Base-by-base conservation (phyloP, 1,140 invertebrate genomes). In the Gonatopus flavifemur region DNA sequence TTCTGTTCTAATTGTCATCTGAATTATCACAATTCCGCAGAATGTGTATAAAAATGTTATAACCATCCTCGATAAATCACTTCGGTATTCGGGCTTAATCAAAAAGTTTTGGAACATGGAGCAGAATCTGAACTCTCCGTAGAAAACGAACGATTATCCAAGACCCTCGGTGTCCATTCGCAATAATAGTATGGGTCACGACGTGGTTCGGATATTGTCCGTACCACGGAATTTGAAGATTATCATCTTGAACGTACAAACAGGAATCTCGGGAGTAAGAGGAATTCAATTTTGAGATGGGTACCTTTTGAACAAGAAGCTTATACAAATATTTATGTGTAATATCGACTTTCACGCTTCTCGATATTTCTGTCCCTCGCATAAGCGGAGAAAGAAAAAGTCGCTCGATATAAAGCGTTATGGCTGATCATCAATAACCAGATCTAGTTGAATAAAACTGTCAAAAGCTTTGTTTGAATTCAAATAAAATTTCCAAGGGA, bases 211-310 rank as follows among this genome's bases (percentile, higher is more conserved):
- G 52, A 58, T 66, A 64, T 66, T 64, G 56, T n/a, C 60, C 52
- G 58, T 56, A 55, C 52, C 37, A 48, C 24, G 55, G 59, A 69
- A 69, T 69, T 67, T 54, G 50, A 62, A 59, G 47, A 58, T 64
- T 45, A 61, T 52, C 60, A 42, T 56, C 33, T 20, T 32, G 50
- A 39, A 52, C 40, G 43, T 30, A 36, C n/a, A n/a, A n/a, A n/a
- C n/a, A 32, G 22, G 52, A 13, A 18, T 7, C 24, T 8, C 19
- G n/a, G 19, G 41, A 40, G 59, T 43, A 59, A 63, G 52, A 62
- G 60, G 45, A 56, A 52, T 55, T 58, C 59, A 62, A 59, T 62
- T 62, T 62, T 45, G 24, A 20, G 21, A 16, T 22, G 48, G 18
- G 18, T 43, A 42, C 20, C 59, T 50, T 47, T 53, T 61, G 43